These are phyloP conservation scores for Coregonus clupeaformis DNA, from an alignment of 2,113 vertebrate species.

Conservation along the genomic window DNA sequence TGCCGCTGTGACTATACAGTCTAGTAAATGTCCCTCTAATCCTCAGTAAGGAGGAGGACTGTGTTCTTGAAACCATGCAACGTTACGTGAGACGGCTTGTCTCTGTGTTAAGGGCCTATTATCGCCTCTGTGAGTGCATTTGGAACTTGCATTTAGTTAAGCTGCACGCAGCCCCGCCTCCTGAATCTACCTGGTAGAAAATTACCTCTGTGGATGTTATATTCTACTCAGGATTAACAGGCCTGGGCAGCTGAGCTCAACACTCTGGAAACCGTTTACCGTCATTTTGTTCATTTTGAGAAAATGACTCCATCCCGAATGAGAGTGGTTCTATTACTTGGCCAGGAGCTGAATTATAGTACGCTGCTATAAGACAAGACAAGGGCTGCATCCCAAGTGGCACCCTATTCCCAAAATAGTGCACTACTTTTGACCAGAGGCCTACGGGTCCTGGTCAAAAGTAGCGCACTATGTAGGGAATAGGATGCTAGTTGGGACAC, in stretches of 20 bases:
- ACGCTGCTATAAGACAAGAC: background rate
- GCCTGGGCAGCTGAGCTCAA: background rate
- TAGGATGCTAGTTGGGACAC: too few relatives aligned
- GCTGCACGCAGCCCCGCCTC: background rate
- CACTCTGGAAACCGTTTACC: background rate
- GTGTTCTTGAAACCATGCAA: slow-evolving; percentile 13
- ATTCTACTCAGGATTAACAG: slow-evolving; percentile 4
- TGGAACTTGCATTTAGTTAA: background rate
- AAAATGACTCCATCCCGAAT: background rate
- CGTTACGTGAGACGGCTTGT: background rate
- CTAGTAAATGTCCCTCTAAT: slow-evolving; percentile 7
- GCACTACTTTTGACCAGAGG: too few relatives aligned
- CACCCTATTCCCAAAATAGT: too few relatives aligned
- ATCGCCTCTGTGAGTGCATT: background rate
- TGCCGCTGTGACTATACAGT: too few relatives aligned
- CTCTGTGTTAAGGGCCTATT: slow-evolving; percentile 11
- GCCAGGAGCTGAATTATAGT: background rate
- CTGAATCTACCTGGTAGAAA: slow-evolving; percentile 18
- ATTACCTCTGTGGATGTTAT: background rate
- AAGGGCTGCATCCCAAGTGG: too few relatives aligned
- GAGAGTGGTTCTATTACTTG: background rate
- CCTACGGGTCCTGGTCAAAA: too few relatives aligned
- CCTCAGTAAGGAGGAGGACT: background rate
- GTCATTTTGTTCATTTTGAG: slow-evolving; percentile 6
- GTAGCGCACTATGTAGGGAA: too few relatives aligned